Evolutionary conservation across 2,797 vertebrate genomes (phyloP), one percentile per base, ranked within the genome.

Genomic region (Hylomyscus alleni): DNA sequence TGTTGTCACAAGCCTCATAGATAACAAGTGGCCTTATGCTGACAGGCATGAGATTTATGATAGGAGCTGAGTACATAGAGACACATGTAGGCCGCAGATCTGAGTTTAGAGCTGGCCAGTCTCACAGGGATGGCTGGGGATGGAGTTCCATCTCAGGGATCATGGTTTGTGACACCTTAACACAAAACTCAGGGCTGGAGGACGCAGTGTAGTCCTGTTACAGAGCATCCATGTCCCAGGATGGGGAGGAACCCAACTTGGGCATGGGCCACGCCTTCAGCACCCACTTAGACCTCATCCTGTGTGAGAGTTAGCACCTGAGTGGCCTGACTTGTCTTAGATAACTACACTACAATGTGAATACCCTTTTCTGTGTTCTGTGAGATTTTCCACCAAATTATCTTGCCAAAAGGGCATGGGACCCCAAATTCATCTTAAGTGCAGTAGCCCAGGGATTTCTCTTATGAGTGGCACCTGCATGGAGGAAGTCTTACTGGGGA

Each of bases 41-140:
- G 58, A 34, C n/a, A 56, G 62, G 77, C 11, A 8, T 31, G n/a
- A 31, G 40, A 69, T 22, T 72, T 19, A 29, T 3, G 22, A 54
- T 44, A 58, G 26, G 56, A 6, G 50, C 56, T 34, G 52, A 50
- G 50, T 34, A 88, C 6, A 20, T 65, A 72, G 54, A 50, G 24
- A 72, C 10, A 1, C 1, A 8, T 3, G 10, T 5, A 0, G 11
- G 50, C 0, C 29, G 65, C 75, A 2, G 58, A 58, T 17, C 6
- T n/a, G 40, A 22, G 50, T 77, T 80, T 37, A 54, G 72, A 76
- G 50, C 10, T n/a, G 88, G 19, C 29, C 31, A 34, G 14, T 24
- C 1, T 93, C 78, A 34, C 5, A 65, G 80, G 26, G 29, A 60
- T 2, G 58, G 37, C 58, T 50, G 58, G 8, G 9, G 19, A 24